Evolutionary conservation across 2,888 invertebrate genomes (phyloP).

Genomic region (Acanthosoma haemorrhoidale): DNA sequence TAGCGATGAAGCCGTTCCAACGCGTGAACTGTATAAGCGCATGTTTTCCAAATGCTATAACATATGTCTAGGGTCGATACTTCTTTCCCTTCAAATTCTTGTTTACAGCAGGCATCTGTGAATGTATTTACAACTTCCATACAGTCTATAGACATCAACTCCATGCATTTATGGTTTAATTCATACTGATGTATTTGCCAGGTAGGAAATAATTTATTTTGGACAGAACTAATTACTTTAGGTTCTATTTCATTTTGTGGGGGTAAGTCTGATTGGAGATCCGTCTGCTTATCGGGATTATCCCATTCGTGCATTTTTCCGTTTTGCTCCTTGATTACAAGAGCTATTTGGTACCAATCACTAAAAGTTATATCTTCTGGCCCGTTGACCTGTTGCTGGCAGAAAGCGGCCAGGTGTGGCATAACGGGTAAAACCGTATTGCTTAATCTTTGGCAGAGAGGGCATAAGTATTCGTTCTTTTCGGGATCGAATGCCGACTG

Average conservation of each 20-base stretch:
- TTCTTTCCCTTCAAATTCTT: not conserved
- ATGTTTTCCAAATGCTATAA: conserved; percentile 58
- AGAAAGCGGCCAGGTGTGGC: conserved; percentile 58
- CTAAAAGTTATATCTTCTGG: conserved; percentile 46
- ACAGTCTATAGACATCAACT: not conserved
- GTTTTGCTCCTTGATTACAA: not conserved
- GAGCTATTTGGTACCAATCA: conserved; percentile 52
- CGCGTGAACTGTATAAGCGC: conserved; percentile 71
- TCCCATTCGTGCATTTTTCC: not conserved
- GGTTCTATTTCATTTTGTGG: not conserved
- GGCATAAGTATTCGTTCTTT: conserved; percentile 91
- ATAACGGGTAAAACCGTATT: conserved; percentile 89
- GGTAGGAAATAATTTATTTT: too few relatives aligned
- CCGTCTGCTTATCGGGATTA: not conserved
- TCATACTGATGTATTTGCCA: not conserved
- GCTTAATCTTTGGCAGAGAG: conserved; percentile 91
- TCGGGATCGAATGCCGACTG: conserved; percentile 69
- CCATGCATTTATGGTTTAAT: not conserved
- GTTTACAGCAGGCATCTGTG: not conserved
- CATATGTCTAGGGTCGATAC: not conserved
- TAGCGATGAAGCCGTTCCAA: conserved; percentile 67
- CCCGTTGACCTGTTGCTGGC: not conserved
- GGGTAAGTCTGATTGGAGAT: too few relatives aligned
- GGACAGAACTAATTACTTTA: not conserved
- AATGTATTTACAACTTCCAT: not conserved